A percentile compares a stretch with the other conserved stretches of the same genome.
Conservation (phyloP, 2,888 invertebrate genomes). For the Hypercompe scribonia region DNA sequence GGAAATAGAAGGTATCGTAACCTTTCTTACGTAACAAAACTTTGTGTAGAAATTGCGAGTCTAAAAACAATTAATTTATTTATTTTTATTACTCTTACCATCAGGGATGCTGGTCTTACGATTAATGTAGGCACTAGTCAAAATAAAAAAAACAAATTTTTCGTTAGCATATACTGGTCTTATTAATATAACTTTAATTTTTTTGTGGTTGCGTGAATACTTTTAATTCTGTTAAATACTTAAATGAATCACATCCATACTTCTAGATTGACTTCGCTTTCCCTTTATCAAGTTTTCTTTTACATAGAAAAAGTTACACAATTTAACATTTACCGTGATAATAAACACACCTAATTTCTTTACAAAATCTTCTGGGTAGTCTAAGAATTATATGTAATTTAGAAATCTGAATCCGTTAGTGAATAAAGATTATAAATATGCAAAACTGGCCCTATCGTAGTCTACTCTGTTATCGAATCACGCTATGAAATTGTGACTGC, state of each 20-base stretch:
- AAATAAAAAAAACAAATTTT: background rate
- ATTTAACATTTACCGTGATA: too few species aligned
- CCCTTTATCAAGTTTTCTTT: too few species aligned
- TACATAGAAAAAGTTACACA: background rate
- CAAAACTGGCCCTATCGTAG: slow-evolving; percentile 41
- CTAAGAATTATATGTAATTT: background rate
- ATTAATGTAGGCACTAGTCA: background rate
- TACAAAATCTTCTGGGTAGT: too few species aligned
- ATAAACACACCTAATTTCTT: background rate
- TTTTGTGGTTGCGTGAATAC: background rate
- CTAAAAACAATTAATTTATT: too few species aligned
- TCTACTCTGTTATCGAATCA: slow-evolving; percentile 34
- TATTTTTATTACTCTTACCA: background rate
- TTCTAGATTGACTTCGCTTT: background rate
- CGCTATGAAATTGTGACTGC: slow-evolving; percentile 46
- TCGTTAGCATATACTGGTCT: too few species aligned
- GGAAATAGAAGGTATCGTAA: too few species aligned
- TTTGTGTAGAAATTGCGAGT: too few species aligned
- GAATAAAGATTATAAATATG: background rate
- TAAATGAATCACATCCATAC: background rate
- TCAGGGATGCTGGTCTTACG: background rate
- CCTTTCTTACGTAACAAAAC: too few species aligned
- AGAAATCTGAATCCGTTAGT: background rate
- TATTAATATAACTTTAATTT: too few species aligned
- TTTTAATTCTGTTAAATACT: background rate